These are phyloP conservation scores for Seriola quinqueradiata DNA, from an alignment of 2,113 vertebrate species.

Conservation along the genomic window DNA sequence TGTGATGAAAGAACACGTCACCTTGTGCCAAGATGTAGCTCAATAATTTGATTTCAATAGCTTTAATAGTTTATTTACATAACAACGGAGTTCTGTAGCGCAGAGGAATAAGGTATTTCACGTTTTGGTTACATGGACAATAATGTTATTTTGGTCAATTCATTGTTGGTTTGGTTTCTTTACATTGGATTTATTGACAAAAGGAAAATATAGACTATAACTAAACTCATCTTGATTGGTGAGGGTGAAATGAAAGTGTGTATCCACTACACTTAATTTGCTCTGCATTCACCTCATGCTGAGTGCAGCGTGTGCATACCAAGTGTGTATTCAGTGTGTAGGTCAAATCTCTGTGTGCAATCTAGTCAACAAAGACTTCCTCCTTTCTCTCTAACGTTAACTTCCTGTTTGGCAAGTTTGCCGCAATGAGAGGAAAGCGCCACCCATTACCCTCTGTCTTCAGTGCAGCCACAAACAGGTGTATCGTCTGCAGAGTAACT, in stretches of 20 bases:
- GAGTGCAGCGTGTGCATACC: background rate
- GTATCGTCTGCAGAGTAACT: background rate
- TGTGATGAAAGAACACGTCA: background rate
- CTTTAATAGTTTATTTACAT: too few relatives aligned
- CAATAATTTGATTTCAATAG: background rate
- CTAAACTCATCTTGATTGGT: background rate
- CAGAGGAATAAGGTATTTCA: too few relatives aligned
- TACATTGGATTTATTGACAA: background rate
- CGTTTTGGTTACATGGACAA: background rate
- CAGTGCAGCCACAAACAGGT: slow-evolving; percentile 14
- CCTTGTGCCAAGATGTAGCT: background rate
- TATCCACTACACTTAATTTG: too few relatives aligned
- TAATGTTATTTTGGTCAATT: background rate
- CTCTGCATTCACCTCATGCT: background rate
- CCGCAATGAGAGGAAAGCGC: slow-evolving; percentile 15
- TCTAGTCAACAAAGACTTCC: slow-evolving; percentile 55
- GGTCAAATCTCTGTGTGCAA: slow-evolving; percentile 50
- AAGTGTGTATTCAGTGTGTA: slow-evolving; percentile 18
- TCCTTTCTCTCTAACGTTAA: slow-evolving; percentile 37
- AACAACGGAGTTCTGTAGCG: too few relatives aligned
- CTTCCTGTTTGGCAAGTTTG: slow-evolving; percentile 69
- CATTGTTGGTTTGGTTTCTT: background rate
- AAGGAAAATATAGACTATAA: background rate
- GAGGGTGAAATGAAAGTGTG: background rate
- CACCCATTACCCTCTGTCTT: slow-evolving; percentile 1